Evolutionary conservation across 1,140 invertebrate genomes (phyloP), one percentile per base, ranked within the genome.

Genomic region (Galendromus occidentalis): DNA sequence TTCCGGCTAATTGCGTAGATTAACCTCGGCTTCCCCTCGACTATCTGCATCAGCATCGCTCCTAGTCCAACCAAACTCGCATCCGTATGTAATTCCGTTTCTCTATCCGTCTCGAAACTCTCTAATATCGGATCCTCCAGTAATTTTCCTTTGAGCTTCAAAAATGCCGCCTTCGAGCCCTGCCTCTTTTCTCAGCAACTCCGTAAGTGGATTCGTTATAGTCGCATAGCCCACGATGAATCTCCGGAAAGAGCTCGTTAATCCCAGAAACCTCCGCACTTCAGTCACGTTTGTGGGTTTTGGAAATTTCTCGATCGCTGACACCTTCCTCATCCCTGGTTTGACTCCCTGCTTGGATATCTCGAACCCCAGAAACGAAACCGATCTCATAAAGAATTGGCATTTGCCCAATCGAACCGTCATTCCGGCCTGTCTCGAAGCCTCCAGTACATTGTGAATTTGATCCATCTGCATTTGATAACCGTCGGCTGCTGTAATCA

Each of bases 151-250:
- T 76, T 76, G 5, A 78, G 42, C 29, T 67, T 66, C 42, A 74
- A 70, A 20, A 73, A 74, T 7, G 69, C 73, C 39, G 79, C 59
- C 67, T 72, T 65, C 7, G 64, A 72, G 77, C 7, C 28, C 12
- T 17, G 20, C 64, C 9, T 77, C 71, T 69, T 78, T 77, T 67
- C 74, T 74, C 28, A 75, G 64, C 7, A 80, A 67, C 2, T 73
- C 65, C 14, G 74, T 69, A 28, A 81, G 68, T 33, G 73, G 69
- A 42, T 66, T 0, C n/a, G n/a, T n/a, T n/a, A n/a, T n/a, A n/a
- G n/a, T n/a, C n/a, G n/a, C n/a, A n/a, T n/a, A n/a, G n/a, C n/a
- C n/a, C n/a, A n/a, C n/a, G n/a, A n/a, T n/a, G n/a, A n/a, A n/a
- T n/a, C n/a, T n/a, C n/a, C n/a, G n/a, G n/a, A n/a, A n/a, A n/a